Base-by-base conservation (phyloP, 35 echinoderm and acorn worm species). In the Stichopus chloronotus region DNA sequence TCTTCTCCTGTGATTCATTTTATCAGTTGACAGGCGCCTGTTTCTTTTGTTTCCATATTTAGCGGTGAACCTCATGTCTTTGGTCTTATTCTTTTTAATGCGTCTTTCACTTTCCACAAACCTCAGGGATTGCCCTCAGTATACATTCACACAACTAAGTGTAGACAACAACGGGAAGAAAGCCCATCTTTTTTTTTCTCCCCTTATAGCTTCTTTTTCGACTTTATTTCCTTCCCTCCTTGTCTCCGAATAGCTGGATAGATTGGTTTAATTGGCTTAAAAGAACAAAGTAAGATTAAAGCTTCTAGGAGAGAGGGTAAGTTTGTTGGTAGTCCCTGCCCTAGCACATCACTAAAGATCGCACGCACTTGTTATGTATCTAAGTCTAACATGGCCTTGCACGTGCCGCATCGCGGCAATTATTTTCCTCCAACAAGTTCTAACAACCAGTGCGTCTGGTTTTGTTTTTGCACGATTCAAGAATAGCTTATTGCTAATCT, bases 381-480 rank as follows among this genome's bases (percentile, higher is more conserved):
- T 52, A 21, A 7, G 59, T 63, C 10, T 63, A 89, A 89, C 87
- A 89, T 71, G 87, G 87, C 60, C 22, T 71, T 24, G 87, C 87
- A 89, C 87, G 87, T 89, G 87, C 17, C 87, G 22, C 43, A 61
- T 89, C 43, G 87, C 87, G 87, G 87, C 65, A 30, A 89, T 89
- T 89, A 89, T 89, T 89, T 63, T 60, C 87, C 65, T 89, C 52
- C 59, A 72, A 89, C 87, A 56, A 85, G 82, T 61, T 61, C 52
- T 61, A 63, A 89, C 16, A 52, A 71, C 57, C 65, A n/a, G n/a
- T 59, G 24, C 59, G 87, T 53, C 87, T 65, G 60, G 87, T 89
- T 63, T 89, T 89, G 87, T 89, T 89, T 89, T 89, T 89, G 14
- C 87, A 89, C 87, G 57, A 89, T 89, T 71, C 82, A 74, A 14